Conservation (phyloP, 2,888 invertebrate species). For the Amphipyra tragopoginis region DNA sequence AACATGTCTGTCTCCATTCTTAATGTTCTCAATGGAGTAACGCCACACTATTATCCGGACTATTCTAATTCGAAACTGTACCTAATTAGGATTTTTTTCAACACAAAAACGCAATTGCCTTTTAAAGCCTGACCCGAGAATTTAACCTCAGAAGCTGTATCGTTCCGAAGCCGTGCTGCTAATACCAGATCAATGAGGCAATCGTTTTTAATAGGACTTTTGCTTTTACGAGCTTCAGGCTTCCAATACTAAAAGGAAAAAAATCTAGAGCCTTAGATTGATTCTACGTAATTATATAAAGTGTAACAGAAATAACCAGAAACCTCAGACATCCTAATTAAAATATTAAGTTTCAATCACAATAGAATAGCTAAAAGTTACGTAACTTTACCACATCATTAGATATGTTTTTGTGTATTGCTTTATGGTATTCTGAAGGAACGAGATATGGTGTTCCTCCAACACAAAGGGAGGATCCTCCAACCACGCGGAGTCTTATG, state of each 20-base stretch:
- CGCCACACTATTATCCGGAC: not conserved
- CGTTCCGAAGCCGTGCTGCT: conserved; percentile 9
- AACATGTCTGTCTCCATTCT: no score
- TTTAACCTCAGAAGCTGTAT: conserved; percentile 35
- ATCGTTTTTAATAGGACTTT: conserved; percentile 34
- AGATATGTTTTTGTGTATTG: no score
- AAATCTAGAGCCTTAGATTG: conserved; percentile 19
- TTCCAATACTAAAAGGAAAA: conserved; percentile 32
- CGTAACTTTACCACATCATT: no score
- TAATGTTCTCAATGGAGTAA: no score
- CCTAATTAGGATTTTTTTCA: conserved; percentile 8
- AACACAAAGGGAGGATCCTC: no score
- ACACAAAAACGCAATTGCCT: conserved; percentile 32
- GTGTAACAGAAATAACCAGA: no score
- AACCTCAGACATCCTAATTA: no score
- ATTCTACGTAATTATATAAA: conserved; percentile 1
- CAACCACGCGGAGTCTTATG: no score
- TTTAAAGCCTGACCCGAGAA: conserved; percentile 23
- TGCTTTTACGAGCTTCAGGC: conserved; percentile 42
- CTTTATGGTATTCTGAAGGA: no score
- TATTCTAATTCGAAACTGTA: conserved; percentile 1
- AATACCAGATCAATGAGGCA: conserved; percentile 44
- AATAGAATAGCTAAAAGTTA: no score
- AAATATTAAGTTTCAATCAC: no score
- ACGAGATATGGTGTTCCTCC: no score